Evolutionary conservation across 2,888 invertebrate species (phyloP).

Genomic region (Enchytraeus crypticus): DNA sequence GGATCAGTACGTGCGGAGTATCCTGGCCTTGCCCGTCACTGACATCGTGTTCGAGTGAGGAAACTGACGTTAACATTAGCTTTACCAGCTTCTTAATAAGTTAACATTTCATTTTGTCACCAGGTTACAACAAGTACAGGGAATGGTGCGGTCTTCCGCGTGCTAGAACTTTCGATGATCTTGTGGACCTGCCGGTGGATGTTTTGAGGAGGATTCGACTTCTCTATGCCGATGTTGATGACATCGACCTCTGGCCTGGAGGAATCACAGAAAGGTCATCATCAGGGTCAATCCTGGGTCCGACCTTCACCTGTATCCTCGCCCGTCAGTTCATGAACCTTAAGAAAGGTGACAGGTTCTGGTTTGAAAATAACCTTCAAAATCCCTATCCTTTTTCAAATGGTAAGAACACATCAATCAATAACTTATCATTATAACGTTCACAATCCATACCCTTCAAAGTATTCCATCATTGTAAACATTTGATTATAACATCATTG

Average conservation of each 20-base stretch:
- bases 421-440: not conserved
- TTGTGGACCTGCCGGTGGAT: slow-evolving; percentile 9
- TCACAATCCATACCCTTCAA: not conserved
- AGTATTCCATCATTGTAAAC: too few species aligned
- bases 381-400: slow-evolving; percentile 19
- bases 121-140: slow-evolving; percentile 62
- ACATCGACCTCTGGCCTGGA: slow-evolving; percentile 21
- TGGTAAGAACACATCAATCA: slow-evolving; percentile 7
- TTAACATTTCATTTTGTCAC: too few species aligned
- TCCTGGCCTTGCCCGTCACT: too few species aligned
- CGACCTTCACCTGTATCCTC: slow-evolving; percentile 21
- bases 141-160: slow-evolving; percentile 40
- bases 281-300: slow-evolving; percentile 15
- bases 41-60: too few species aligned
- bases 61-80: too few species aligned
- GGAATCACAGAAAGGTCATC: slow-evolving; percentile 13
- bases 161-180: slow-evolving; percentile 14
- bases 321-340: slow-evolving; percentile 17
- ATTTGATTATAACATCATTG: too few species aligned
- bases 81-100: too few species aligned
- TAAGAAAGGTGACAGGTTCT: slow-evolving; percentile 19
- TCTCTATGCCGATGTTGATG: slow-evolving; percentile 19
- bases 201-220: slow-evolving; percentile 8
- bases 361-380: slow-evolving; percentile 19
- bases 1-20: too few species aligned